Evolutionary conservation across 2,797 vertebrate genomes (phyloP).

Genomic region (Numenius phaeopus): DNA sequence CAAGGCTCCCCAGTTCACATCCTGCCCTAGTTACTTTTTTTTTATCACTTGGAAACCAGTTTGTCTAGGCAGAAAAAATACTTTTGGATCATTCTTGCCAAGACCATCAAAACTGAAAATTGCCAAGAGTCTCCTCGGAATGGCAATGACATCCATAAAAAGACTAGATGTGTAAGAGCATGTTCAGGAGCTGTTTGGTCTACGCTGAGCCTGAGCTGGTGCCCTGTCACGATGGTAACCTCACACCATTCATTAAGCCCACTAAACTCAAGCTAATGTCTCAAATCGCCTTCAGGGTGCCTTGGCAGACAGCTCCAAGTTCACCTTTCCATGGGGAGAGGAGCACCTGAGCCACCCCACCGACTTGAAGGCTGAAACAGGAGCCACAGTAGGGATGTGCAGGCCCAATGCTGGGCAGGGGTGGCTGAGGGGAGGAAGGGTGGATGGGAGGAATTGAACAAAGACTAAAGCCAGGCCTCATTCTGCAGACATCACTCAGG

Average conservation of each 20-base stretch:
- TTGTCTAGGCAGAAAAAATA: neutral
- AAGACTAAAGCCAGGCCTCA: neutral
- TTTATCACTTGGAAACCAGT: neutral
- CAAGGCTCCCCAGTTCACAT: neutral
- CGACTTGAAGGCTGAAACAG: rapidly evolving
- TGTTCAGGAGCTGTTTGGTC: neutral
- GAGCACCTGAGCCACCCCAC: neutral
- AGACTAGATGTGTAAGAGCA: neutral
- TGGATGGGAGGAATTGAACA: neutral
- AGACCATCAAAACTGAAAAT: neutral
- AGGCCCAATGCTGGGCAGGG: neutral
- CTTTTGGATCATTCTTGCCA: neutral
- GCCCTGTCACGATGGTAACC: neutral
- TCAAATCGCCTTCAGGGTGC: neutral
- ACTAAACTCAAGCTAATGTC: neutral
- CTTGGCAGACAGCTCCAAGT: neutral
- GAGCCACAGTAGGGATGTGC: neutral
- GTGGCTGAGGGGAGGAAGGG: neutral
- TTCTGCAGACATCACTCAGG: neutral
- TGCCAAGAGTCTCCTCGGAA: neutral
- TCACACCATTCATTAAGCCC: neutral
- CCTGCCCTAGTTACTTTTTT: neutral
- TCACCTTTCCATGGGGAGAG: neutral
- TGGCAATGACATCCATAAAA: neutral
- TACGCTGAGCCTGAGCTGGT: neutral